Base-by-base conservation (phyloP, 2,113 vertebrate genomes). In the Atrichornis clamosus region DNA sequence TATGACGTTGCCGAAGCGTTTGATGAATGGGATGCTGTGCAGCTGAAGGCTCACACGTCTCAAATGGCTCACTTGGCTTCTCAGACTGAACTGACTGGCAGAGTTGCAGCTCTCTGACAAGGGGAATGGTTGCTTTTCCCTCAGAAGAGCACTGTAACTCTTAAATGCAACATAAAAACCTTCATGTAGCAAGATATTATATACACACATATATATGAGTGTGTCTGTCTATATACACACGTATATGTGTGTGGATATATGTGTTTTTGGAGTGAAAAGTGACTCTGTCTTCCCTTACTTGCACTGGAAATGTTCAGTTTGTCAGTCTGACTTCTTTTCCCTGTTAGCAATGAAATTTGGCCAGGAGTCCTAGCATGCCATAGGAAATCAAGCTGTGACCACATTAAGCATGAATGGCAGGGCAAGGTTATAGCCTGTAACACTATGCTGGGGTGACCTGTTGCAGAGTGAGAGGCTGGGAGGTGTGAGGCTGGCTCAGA, bases 401-500 rank as follows among this genome's bases (percentile, higher is more conserved):
- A 47, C 86, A 67, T 52, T 32, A 81, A 90, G 83, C 46, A 26
- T 75, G 56, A 86, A 42, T 59, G 67, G 84, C 76, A 84, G 80
- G 68, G 69, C 83, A 89, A 83, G 76, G 91, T 87, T 89, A 44
- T 2, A 84, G 65, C 91, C 10, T 64, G 93, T 89, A 75, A 87
- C 65, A 26, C 81, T 82, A 84, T 35, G 84, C 89, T 79, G 87
- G 6, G 24, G 42, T 75, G 93, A 91, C 89, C 89, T 82, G 65
- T 33, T 50, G 55, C 63, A 73, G 91, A 73, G 59, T 63, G 55
- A 55, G 69, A 94, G 75, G 68, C 83, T 59, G 59, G 9, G 46
- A 93, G 67, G 81, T 93, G 92, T 56, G 67, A 83, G 84, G n/a
- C 63, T 89, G 73, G 59, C 18, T 85, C 68, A 89, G 60, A 46